These are phyloP conservation scores for Apocrypta bakeri DNA, from an alignment of 1,140 invertebrate species.

Conservation along the genomic window DNA sequence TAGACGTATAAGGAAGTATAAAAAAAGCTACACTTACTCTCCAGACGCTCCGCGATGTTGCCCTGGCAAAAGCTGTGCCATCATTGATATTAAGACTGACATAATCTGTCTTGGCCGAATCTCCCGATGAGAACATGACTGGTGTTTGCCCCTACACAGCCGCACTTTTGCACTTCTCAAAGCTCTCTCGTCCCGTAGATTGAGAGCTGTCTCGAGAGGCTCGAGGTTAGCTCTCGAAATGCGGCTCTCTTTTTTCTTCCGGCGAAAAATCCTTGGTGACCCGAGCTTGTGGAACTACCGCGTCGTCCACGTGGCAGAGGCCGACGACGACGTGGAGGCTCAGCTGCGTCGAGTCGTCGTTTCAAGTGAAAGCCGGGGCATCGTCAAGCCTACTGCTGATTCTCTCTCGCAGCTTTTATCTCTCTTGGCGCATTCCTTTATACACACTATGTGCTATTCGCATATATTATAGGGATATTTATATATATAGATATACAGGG, in stretches of 20 bases:
- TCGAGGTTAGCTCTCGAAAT: not conserved
- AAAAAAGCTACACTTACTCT: slow-evolving; percentile 69
- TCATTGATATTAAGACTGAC: slow-evolving; percentile 72
- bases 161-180: not conserved
- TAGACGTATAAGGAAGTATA: not conserved
- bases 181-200: not conserved
- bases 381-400: not conserved
- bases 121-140: slow-evolving; percentile 65
- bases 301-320: slow-evolving; percentile 4
- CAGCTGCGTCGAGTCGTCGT: not conserved
- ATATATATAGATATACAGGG: too few species aligned
- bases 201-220: not conserved
- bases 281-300: not conserved
- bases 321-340: not conserved
- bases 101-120: slow-evolving; percentile 65
- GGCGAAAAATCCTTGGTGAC: not conserved
- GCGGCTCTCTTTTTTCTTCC: not conserved
- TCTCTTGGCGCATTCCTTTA: not conserved
- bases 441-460: not conserved
- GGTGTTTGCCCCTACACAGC: not conserved
- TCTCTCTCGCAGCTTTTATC: not conserved
- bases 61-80: slow-evolving; percentile 58
- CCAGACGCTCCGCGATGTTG: slow-evolving; percentile 71
- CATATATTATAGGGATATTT: too few species aligned
- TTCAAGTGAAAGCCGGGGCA: not conserved